Evolutionary conservation across 2,888 invertebrate species (phyloP), one percentile per base, ranked within the genome.

Genomic region (Parasteatoda lunata): DNA sequence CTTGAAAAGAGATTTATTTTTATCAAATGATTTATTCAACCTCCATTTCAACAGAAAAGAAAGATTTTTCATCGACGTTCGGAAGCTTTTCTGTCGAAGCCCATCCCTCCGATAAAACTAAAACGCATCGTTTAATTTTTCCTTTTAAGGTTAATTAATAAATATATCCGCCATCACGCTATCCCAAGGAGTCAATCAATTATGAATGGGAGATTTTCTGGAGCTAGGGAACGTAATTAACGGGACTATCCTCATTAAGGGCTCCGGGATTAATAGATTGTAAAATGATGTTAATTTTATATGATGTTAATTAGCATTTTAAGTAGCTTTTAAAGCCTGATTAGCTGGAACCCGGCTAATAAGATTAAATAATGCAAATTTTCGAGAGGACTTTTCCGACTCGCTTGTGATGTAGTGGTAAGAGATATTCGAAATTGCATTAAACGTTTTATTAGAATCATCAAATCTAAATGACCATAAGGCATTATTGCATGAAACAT

Each of bases 251-350:
- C 65, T 80, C 80, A 80, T 73, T 80, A 80, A 48, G 66, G 72
- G 15, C 73, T 80, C 65, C 52, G 51, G 6, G 47, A 65, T 65
- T 80, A 80, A 80, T 80, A 80, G 80, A 80, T 80, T 80, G 80
- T 80, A 72, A 80, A 79, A 73, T 80, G 80, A 80, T 80, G 80
- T 80, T 80, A 80, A 80, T 80, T 73, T 80, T 80, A 80, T 80
- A 80, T 80, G 80, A 73, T 51, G 80, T 72, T 80, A 80, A 80
- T 80, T 80, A 80, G 72, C 80, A 80, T 80, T 80, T 80, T 72
- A 80, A 80, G 72, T 73, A 80, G 80, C 80, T 80, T 80, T 80
- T 80, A 65, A 73, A 80, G 66, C 54, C 47, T 80, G 66, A 73
- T 73, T 80, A 73, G 73, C 66, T 49, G 45, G 54, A 54, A 69